Percentiles rank a stretch among this genome's conserved stretches.
These are phyloP conservation scores for Oriolus oriolus DNA, from an alignment of 2,113 vertebrate species.

Conservation along the genomic window DNA sequence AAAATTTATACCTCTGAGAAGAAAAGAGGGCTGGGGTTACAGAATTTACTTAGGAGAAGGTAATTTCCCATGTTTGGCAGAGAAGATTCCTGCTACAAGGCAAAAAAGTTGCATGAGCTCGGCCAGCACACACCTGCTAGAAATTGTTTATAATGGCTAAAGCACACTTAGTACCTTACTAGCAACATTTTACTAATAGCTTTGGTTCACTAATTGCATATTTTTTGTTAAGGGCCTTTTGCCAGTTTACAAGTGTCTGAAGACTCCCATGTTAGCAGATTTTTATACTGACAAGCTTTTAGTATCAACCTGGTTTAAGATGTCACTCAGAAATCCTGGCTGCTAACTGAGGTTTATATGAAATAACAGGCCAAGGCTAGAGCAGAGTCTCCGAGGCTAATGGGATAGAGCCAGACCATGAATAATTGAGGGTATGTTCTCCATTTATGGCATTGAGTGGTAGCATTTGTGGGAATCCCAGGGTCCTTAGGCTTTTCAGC, in stretches of 20 bases:
- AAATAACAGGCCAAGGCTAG: background rate
- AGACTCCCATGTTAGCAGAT: background rate
- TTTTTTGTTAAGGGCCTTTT: background rate
- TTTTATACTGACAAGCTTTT: background rate
- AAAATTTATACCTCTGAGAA: background rate
- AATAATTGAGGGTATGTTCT: constrained; percentile 24
- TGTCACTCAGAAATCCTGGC: background rate
- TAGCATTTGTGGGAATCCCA: background rate
- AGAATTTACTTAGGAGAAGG: background rate
- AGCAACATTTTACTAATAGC: background rate
- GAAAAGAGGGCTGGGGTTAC: background rate
- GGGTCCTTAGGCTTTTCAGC: background rate
- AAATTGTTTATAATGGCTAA: background rate
- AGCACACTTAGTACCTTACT: background rate
- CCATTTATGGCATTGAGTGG: background rate
- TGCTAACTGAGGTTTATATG: background rate
- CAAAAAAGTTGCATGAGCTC: background rate
- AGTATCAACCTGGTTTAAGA: background rate
- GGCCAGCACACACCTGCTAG: background rate
- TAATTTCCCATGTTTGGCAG: background rate
- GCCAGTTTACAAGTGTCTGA: background rate
- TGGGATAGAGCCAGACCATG: background rate
- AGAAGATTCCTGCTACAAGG: background rate
- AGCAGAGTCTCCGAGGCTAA: background rate
- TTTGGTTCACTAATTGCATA: background rate